Evolutionary conservation across 2,797 vertebrate genomes (phyloP).

Genomic region (Phataginus tetradactyla): DNA sequence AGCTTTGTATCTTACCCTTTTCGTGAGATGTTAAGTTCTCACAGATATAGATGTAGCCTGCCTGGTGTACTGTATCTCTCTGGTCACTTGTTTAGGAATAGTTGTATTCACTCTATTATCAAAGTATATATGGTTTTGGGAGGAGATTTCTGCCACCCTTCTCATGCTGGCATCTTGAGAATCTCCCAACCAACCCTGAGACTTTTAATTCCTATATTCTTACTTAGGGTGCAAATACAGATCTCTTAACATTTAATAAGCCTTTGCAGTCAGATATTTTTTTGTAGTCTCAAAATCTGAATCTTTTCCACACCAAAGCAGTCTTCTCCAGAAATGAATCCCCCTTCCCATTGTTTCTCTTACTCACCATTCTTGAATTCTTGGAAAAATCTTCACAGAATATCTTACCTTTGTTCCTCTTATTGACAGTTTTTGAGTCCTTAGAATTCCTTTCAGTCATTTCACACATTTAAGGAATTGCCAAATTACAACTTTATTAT

Average conservation of each 20-base stretch:
- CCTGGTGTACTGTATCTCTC: too few relatives aligned
- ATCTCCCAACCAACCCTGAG: too few relatives aligned
- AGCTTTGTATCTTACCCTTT: too few relatives aligned
- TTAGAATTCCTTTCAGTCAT: not conserved
- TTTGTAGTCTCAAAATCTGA: conserved; percentile 1
- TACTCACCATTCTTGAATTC: not conserved
- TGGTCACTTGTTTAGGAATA: too few relatives aligned
- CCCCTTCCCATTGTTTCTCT: not conserved
- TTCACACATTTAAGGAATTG: not conserved
- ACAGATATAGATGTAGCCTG: too few relatives aligned
- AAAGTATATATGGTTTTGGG: too few relatives aligned
- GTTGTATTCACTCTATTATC: too few relatives aligned
- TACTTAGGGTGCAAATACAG: not conserved
- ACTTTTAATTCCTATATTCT: not conserved
- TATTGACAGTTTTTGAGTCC: not conserved
- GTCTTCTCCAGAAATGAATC: not conserved
- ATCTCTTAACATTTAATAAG: not conserved
- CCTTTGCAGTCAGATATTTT: not conserved
- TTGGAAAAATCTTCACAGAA: not conserved
- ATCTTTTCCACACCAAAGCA: not conserved
- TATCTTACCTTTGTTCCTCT: not conserved
- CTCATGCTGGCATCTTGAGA: too few relatives aligned
- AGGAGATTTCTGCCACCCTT: too few relatives aligned
- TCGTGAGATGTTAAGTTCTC: too few relatives aligned
- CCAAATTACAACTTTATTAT: not conserved